phyloP scores from a whole-genome alignment of 2,888 invertebrate genomes.

The Entomobrya multifasciata region DNA sequence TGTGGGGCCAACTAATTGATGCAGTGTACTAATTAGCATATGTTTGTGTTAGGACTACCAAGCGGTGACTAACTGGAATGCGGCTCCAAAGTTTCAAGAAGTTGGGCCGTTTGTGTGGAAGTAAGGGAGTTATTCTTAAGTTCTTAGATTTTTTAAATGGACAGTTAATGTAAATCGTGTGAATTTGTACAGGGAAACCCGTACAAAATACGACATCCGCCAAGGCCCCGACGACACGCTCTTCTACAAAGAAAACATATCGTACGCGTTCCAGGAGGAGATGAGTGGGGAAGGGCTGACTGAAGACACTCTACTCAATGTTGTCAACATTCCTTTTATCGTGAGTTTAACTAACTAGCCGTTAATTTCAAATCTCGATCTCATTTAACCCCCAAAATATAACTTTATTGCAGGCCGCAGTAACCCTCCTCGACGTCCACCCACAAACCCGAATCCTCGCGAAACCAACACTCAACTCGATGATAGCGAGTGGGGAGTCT shows the following conservation, averaged over 20 bases:
- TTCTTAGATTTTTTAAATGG: not conserved
- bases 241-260: constrained; percentile 68
- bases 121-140: constrained; percentile 67
- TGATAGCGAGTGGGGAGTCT: constrained; percentile 16
- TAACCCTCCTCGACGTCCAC: constrained; percentile 37
- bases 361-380: too few relatives aligned
- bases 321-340: constrained; percentile 74
- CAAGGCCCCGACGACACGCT: constrained; percentile 67
- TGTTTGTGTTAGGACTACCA: not conserved
- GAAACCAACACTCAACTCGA: not conserved
- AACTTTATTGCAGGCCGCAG: constrained; percentile 52
- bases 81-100: constrained; percentile 48
- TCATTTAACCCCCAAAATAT: too few relatives aligned
- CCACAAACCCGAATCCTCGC: not conserved
- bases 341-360: too few relatives aligned
- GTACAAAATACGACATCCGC: constrained; percentile 72
- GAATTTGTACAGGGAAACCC: constrained; percentile 64
- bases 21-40: not conserved
- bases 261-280: constrained; percentile 68
- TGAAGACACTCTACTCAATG: constrained; percentile 61
- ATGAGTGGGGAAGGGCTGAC: constrained; percentile 47
- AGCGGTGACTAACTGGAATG: not conserved
- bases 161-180: not conserved
- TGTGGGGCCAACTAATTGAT: not conserved
- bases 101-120: constrained; percentile 75